Base-by-base conservation (phyloP, 2,797 vertebrate species). In the Sebastes baramenuke region DNA sequence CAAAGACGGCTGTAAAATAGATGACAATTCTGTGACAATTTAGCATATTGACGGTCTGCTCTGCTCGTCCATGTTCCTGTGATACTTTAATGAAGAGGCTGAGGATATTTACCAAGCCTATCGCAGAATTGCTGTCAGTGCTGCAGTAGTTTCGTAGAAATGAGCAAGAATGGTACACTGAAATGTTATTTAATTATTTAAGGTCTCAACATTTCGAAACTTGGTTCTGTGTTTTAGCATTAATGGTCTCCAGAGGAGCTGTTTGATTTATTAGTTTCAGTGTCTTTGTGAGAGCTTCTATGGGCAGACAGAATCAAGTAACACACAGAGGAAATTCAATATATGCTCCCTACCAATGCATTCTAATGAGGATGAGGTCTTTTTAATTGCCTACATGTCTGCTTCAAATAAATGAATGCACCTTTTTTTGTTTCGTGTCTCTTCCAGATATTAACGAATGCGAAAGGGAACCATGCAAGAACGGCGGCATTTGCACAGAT, bases 401-500 rank as follows among this genome's bases (percentile, higher is more conserved):
- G 65, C 68, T 86, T 84, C 79, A 90, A 88, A 87, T 70, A 60
- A 92, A 91, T 92, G 34, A 90, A 94, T 80, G 5, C n/a, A 58
- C 30, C 70, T 74, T 32, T 77, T 42, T 46, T 83, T 75, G 77
- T 84, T 75, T 83, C 75, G 80, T 76, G 79, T 20, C 67, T 92
- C 75, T 82, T 90, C 55, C 68, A 99, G 98, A 99, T 93, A 95
- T 99, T 80, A 99, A 99, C 82, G 98, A 99, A 95, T 99, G 98
- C 73, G 98, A 99, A 94, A 94, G 95, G 11, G 96, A 97, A 56
- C 98, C 98, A 0, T 99, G 98, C 93, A 99, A 96, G 95, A 99
- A 99, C 60, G 97, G 97, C n/a, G 98, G 98, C 52, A 96, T 99
- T 87, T 99, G 98, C 90, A 99, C 97, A 56, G 98, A 99, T 87